Evolutionary conservation across 2,797 vertebrate species (phyloP).

Genomic region (Artibeus jamaicensis): DNA sequence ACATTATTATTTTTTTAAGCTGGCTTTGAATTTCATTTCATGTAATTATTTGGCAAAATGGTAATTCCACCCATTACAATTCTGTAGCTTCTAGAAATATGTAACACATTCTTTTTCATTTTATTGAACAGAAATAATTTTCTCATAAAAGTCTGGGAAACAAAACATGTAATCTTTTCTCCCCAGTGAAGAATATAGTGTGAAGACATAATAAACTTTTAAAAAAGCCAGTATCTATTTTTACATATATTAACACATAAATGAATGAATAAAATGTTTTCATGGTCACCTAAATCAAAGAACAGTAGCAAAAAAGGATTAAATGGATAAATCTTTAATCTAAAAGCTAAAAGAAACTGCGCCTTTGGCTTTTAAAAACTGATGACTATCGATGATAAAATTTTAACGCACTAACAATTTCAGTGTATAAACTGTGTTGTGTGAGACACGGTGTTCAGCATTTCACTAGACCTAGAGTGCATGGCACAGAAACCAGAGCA

Average conservation of each 20-base stretch:
- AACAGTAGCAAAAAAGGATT: conserved; percentile 10
- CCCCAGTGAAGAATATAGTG: conserved; percentile 58
- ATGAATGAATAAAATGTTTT: not conserved
- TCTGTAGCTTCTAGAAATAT: not conserved
- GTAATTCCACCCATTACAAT: not conserved
- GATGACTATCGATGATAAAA: not conserved
- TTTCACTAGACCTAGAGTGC: not conserved
- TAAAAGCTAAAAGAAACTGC: not conserved
- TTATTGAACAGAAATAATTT: not conserved
- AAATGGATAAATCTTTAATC: not conserved
- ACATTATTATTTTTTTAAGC: not conserved
- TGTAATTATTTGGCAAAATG: not conserved
- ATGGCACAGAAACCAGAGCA: not conserved
- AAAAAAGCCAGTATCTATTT: conserved; percentile 13
- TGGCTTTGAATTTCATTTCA: not conserved
- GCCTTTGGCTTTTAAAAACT: conserved; percentile 46
- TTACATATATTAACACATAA: conserved; percentile 22
- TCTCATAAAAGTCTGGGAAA: not conserved
- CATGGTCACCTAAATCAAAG: conserved; percentile 28
- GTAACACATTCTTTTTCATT: not conserved
- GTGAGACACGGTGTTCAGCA: not conserved
- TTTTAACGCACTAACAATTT: not conserved
- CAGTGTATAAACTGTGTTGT: not conserved
- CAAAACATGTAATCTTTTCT: not conserved
- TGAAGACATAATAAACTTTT: conserved; percentile 39